Base-by-base conservation (phyloP, 2,888 invertebrate species). In the Drosophila picticornis region DNA sequence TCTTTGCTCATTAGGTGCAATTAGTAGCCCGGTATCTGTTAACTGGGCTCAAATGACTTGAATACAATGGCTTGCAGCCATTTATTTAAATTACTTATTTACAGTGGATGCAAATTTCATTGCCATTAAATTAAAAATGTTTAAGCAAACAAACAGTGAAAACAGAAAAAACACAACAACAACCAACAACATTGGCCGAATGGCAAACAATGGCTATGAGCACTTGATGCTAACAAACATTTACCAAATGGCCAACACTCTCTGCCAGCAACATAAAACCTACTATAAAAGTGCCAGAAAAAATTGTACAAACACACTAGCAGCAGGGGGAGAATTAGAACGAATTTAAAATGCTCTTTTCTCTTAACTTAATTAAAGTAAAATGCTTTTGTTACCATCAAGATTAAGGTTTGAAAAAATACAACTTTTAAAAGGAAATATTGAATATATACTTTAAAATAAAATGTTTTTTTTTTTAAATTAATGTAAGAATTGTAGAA, bases 21-120 rank as follows among this genome's bases (percentile, higher is more conserved):
- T 85, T 85, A 87, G 85, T 72, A 61, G 60, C 53, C 66, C 10
- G 53, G 58, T 73, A 57, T 62, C 69, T 77, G 70, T 31, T 64
- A 71, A 56, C 66, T 71, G 70, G 67, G 65, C 74, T 73, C 64
- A 76, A 77, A 66, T 72, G 55, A 50, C 66, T 40, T 34, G 61
- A 59, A 68, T 55, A 69, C 32, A 32, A 32, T 32, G 32, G 32
- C 76, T 83, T 72, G 71, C 50, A 70, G 81, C 72, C 46, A 53
- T 74, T 72, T 71, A 79, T 81, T 84, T 79, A 73, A 84, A 87
- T 86, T 79, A 72, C 80, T 84, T 80, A 84, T 84, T 89, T 84
- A 84, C 84, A 81, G 72, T 71, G 66, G 70, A 89, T 89, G 89
- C 73, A 84, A 84, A 89, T 89, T 84, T 89, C 72, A 84, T 84